Evolutionary conservation across 2,113 vertebrate genomes (phyloP).

Genomic region (Odobenus rosmarus): DNA sequence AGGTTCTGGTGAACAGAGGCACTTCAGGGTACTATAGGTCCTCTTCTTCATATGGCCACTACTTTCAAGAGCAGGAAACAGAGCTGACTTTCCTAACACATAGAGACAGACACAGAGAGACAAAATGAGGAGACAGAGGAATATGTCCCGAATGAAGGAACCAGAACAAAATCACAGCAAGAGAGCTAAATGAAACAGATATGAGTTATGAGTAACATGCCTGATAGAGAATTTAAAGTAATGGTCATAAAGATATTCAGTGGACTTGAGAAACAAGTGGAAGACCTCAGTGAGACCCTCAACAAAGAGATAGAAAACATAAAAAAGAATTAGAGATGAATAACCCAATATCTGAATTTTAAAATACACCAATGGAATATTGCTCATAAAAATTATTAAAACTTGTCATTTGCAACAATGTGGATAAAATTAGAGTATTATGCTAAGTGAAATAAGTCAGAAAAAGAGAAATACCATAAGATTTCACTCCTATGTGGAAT

Average conservation of each 20-base stretch:
- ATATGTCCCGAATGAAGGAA: not conserved
- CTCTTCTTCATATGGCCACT: not conserved
- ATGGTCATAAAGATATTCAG: not conserved
- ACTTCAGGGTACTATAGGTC: not conserved
- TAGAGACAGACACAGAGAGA: not conserved
- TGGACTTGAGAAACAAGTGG: not conserved
- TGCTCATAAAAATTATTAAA: not conserved
- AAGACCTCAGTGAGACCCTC: not conserved
- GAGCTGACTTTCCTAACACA: not conserved
- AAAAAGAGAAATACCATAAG: not conserved
- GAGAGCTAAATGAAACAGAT: not conserved
- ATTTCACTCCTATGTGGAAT: not conserved
- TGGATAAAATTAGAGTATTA: not conserved
- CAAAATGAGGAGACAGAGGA: not conserved
- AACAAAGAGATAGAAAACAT: not conserved
- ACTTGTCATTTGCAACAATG: not conserved
- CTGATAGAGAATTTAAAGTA: not conserved
- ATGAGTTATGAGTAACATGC: not conserved
- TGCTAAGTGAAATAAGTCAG: not conserved
- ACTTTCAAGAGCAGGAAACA: not conserved
- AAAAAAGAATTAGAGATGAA: not conserved
- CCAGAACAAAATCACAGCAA: not conserved
- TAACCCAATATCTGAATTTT: not conserved
- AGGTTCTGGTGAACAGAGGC: not conserved
- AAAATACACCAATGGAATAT: not conserved